Conservation (phyloP, 2,888 invertebrate species). For the Cantharis flavilabris region DNA sequence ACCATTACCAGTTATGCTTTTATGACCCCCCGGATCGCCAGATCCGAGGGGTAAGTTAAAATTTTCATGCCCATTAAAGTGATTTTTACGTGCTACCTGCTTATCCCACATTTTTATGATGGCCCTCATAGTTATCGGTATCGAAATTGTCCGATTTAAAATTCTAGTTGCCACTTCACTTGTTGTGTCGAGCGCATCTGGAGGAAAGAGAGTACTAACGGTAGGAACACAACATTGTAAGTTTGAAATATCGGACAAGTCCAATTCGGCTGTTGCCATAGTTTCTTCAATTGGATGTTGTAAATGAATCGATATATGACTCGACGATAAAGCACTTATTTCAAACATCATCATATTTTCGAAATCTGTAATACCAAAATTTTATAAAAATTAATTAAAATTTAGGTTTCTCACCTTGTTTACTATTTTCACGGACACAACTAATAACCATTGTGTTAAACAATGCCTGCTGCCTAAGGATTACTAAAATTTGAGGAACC, state of each 20-base stretch:
- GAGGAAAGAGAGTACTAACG: constrained; percentile 55
- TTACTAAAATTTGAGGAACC: constrained; percentile 83
- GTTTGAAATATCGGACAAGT: constrained; percentile 79
- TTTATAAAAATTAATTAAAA: not conserved
- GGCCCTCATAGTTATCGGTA: constrained; percentile 87
- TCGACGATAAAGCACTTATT: constrained; percentile 86
- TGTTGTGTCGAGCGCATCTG: constrained; percentile 53
- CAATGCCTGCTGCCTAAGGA: constrained; percentile 86
- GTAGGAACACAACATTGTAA: constrained; percentile 79
- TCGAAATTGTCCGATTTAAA: constrained; percentile 88
- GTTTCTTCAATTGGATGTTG: constrained; percentile 93
- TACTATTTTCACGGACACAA: constrained; percentile 82
- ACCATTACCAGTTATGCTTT: constrained; percentile 48
- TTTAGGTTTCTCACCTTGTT: constrained; percentile 65
- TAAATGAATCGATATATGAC: constrained; percentile 86
- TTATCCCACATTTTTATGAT: constrained; percentile 86
- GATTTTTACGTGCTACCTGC: constrained; percentile 61
- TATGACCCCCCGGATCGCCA: constrained; percentile 67
- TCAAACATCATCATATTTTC: constrained; percentile 88
- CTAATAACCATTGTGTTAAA: constrained; percentile 89
- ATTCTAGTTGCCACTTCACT: constrained; percentile 68
- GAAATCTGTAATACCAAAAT: constrained; percentile 59
- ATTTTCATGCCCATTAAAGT: constrained; percentile 57
- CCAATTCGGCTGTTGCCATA: constrained; percentile 90
- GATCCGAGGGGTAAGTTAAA: constrained; percentile 72